Conservation (phyloP, 2,797 vertebrate species). For the Cirrhinus molitorella region DNA sequence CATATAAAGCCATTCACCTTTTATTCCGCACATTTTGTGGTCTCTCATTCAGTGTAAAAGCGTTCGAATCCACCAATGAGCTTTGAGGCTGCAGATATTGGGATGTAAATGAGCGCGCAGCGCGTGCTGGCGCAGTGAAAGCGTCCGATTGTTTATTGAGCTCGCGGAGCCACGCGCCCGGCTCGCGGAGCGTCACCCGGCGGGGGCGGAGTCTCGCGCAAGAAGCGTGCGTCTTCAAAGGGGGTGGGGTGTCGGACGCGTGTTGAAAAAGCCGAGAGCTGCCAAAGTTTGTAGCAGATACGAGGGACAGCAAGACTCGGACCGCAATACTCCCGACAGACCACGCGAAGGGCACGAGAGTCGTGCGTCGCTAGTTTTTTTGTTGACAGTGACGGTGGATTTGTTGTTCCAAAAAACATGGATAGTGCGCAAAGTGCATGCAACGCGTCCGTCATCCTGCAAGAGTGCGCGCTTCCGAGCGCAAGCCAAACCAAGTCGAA, state of each 20-base stretch:
- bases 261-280: conserved; percentile 88
- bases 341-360: conserved; percentile 86
- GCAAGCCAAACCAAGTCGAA: conserved; percentile 70
- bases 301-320: conserved; percentile 77
- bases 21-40: conserved; percentile 68
- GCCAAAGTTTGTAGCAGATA: conserved; percentile 85
- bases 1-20: conserved; percentile 81
- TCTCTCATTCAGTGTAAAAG: conserved; percentile 76
- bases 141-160: conserved; percentile 89
- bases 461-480: conserved; percentile 69
- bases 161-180: conserved; percentile 89
- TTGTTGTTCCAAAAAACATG: conserved; percentile 67
- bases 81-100: conserved; percentile 82
- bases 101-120: conserved; percentile 84
- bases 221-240: conserved; percentile 81
- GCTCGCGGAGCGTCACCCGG: conserved; percentile 82
- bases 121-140: conserved; percentile 86
- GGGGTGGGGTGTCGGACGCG: conserved; percentile 82
- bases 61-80: conserved; percentile 85
- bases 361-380: conserved; percentile 72
- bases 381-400: conserved; percentile 51
- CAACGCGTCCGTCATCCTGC: conserved; percentile 69
- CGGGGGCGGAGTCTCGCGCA: conserved; percentile 79
- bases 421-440: conserved; percentile 74
- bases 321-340: conserved; percentile 67